Evolutionary conservation across 2,797 vertebrate species (phyloP).

Genomic region (Helicolenus hilgendorfi): DNA sequence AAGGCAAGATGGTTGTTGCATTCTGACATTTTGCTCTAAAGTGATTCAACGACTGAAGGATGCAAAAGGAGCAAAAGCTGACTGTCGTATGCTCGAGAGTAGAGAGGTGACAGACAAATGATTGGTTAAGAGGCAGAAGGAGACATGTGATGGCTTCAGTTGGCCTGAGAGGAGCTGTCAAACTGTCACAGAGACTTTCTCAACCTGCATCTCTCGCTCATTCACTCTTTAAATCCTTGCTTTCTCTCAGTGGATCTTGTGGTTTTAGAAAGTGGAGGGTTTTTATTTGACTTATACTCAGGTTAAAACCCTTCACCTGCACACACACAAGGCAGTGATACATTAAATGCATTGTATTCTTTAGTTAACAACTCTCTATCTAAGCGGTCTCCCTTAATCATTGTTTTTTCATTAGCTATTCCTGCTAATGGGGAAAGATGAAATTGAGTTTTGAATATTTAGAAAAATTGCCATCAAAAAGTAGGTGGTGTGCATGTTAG

Average conservation of each 20-base stretch:
- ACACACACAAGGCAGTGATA: not conserved
- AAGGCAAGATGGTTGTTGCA: not conserved
- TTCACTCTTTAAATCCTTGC: conserved; percentile 1
- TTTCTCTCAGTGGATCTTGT: not conserved
- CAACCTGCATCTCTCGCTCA: not conserved
- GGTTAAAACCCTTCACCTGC: not conserved
- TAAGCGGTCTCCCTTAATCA: not conserved
- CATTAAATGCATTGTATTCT: not conserved
- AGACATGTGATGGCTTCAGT: conserved; percentile 48
- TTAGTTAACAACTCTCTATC: not conserved
- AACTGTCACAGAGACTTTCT: conserved; percentile 52
- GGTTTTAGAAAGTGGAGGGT: conserved; percentile 2
- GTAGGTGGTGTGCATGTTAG: not conserved
- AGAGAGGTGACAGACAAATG: conserved; percentile 43
- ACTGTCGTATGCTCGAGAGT: not conserved
- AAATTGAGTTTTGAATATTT: not conserved
- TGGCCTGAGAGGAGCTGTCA: conserved; percentile 53
- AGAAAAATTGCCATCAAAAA: not conserved
- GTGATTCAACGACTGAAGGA: conserved; percentile 14
- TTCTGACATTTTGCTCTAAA: conserved; percentile 4
- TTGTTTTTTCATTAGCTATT: not conserved
- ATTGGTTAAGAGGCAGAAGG: conserved; percentile 43
- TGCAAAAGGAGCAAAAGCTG: not conserved
- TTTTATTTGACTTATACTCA: not conserved
- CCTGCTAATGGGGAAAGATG: not conserved